These are phyloP conservation scores for Ceramica pisi DNA, from an alignment of 2,888 invertebrate species.

Conservation along the genomic window DNA sequence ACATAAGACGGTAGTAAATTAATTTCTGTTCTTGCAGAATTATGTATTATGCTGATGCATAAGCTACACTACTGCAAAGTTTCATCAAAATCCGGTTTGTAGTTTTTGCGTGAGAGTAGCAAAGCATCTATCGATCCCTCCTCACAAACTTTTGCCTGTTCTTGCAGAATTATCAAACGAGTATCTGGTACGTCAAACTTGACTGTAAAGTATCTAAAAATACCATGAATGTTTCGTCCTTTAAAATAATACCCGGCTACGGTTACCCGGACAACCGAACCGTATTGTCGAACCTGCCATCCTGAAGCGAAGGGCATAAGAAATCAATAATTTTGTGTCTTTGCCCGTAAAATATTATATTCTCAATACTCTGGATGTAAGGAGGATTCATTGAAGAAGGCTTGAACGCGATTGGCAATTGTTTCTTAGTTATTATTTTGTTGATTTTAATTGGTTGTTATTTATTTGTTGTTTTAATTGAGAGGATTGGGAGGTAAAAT, in stretches of 20 bases:
- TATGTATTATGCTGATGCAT: not conserved
- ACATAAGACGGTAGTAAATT: not conserved
- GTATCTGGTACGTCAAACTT: not conserved
- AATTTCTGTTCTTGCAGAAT: no score
- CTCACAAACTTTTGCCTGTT: not conserved
- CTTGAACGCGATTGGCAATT: not conserved
- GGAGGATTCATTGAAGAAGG: not conserved
- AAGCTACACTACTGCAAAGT: not conserved
- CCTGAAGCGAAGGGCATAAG: conserved; percentile 29
- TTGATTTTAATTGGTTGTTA: conserved; percentile 4
- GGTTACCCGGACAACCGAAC: conserved; percentile 37
- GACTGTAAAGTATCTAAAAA: not conserved
- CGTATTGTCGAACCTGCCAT: conserved; percentile 22
- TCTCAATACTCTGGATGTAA: not conserved
- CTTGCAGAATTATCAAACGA: no score
- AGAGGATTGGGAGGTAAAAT: not conserved
- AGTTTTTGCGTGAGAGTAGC: not conserved
- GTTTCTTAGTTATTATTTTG: conserved; percentile 1
- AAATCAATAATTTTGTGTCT: conserved; percentile 39
- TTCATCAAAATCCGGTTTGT: not conserved
- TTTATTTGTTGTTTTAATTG: not conserved
- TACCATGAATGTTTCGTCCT: not conserved
- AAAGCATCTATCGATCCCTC: not conserved
- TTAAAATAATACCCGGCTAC: not conserved
- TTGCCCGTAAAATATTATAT: not conserved